phyloP scores from a whole-genome alignment of 2,113 vertebrate species.

The Apeltes quadracus region DNA sequence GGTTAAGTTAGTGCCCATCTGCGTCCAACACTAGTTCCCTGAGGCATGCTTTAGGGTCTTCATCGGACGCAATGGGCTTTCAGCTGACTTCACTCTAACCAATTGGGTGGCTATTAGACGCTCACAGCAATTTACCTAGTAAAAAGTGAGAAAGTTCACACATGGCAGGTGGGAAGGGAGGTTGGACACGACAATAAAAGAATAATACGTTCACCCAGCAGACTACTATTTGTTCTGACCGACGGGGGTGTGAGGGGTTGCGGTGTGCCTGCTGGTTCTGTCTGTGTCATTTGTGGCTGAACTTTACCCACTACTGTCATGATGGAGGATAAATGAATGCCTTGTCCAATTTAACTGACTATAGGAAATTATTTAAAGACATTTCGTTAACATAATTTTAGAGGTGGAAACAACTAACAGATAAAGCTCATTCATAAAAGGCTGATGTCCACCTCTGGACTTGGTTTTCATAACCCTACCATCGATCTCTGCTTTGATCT shows the following conservation, averaged over 20 bases:
- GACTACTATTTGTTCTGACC: not conserved
- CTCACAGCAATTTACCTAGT: not conserved
- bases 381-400: not conserved
- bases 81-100: not conserved
- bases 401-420: not conserved
- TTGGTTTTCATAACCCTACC: slow-evolving; percentile 10
- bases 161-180: not conserved
- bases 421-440: slow-evolving; percentile 1
- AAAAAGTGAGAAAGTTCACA: not conserved
- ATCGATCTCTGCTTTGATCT: slow-evolving; percentile 43
- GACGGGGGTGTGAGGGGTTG: no score
- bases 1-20: not conserved
- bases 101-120: not conserved
- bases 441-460: not conserved
- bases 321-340: not conserved
- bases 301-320: not conserved
- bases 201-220: not conserved
- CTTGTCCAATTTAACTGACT: not conserved
- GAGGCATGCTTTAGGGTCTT: not conserved
- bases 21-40: not conserved
- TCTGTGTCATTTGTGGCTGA: no score
- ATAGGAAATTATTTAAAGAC: slow-evolving; percentile 1
- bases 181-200: not conserved
- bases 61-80: not conserved
- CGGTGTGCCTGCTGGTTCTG: no score